Conservation (phyloP, 92 coral and sea anemone species). For the Umimayanthus kanabou region DNA sequence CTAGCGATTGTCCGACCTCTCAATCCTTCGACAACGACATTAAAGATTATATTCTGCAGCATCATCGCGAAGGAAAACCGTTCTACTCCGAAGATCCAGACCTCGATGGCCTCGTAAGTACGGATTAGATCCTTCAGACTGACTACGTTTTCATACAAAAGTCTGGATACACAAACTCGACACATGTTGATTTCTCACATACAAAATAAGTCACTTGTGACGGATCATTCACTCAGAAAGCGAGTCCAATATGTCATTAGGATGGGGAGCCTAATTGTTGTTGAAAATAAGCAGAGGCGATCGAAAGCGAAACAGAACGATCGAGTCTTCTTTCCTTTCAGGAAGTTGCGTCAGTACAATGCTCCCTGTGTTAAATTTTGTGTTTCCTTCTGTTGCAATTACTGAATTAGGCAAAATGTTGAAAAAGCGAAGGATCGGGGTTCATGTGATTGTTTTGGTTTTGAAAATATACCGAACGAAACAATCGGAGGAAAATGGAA, state of each 20-base stretch:
- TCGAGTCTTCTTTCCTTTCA: conserved; percentile 22
- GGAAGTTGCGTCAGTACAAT: conserved; percentile 24
- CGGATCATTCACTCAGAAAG: conserved; percentile 45
- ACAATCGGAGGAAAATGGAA: neutral
- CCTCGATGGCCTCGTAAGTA: conserved; percentile 91
- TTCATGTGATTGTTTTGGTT: conserved; percentile 2
- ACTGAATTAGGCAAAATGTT: neutral
- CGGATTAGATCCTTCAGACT: neutral
- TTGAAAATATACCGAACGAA: conserved; percentile 7
- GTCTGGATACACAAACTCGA: neutral
- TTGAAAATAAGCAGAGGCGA: conserved; percentile 37
- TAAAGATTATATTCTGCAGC: conserved; percentile 85
- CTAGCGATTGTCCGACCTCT: conserved; percentile 86
- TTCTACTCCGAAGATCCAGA: conserved; percentile 92
- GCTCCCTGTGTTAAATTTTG: neutral
- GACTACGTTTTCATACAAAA: neutral
- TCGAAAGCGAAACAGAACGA: conserved; percentile 21
- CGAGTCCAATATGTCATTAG: conserved; percentile 45
- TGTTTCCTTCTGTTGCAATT: neutral
- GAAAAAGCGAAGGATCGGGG: neutral
- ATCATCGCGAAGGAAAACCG: conserved; percentile 92
- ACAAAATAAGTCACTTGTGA: conserved; percentile 42
- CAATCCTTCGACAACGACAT: conserved; percentile 93
- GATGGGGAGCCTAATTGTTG: conserved; percentile 32
- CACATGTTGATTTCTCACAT: conserved; percentile 24